Evolutionary conservation across 92 coral and sea anemone species (phyloP), one percentile per base, ranked within the genome.

Genomic region (Phenganax marumi): DNA sequence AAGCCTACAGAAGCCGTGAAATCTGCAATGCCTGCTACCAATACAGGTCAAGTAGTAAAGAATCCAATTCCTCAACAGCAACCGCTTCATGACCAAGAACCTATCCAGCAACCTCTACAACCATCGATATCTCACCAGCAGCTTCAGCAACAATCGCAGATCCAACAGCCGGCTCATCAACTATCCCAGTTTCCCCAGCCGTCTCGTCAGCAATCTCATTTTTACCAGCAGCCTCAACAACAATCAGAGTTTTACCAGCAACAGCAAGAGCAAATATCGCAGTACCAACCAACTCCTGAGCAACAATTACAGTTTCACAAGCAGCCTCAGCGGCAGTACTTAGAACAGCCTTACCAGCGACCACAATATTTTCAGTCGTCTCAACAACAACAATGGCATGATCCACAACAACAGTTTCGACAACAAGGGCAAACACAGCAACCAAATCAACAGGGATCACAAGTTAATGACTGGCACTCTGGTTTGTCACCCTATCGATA

Each of bases 391-490:
- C 51, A 25, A 68, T 25, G 49, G 12, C 17, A 18, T 68, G 73
- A 68, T 46, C 73, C 47, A 68, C 73, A 68, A 25, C 73, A 68
- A 16, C 73, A 68, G 73, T 46, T 17, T 25, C 73, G 21, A 46
- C 8, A 68, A 17, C 73, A 68, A 12, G 49, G 8, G 47, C 73
- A 25, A 25, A 16, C 26, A 25, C 49, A 25, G 19, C 73, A 25
- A 25, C n/a, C 47, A 22, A 14, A 56, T 3, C 33, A 24, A 7
- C 73, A 25, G 48, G 73, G 48, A 16, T 46, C 33, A 25, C 73
- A 68, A 68, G 51, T 25, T 46, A 68, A 14, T n/a, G 49, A 8
- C 73, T 68, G 73, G 73, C 73, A 68, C 51, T 68, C 73, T 25
- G 73, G 73, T 17, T 14, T 13, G 33, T 18, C 25, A 25, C 73